phyloP scores from a whole-genome alignment of 1,140 invertebrate genomes.

The Gonioctena quinquepunctata region DNA sequence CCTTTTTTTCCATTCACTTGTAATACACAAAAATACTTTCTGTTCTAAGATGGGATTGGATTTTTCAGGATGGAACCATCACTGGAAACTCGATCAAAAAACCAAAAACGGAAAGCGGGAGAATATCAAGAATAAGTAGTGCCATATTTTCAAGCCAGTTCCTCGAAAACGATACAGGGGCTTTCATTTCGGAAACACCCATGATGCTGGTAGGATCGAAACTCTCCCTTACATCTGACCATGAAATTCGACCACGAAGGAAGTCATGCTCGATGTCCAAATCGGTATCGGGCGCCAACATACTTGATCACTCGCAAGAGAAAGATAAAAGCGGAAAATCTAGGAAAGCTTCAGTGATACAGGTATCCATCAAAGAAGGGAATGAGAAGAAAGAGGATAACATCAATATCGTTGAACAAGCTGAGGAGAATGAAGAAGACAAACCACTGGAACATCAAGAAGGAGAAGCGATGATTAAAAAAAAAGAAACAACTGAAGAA shows the following conservation, averaged over 20 bases:
- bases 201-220: not conserved
- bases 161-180: not conserved
- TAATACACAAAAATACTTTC: no score
- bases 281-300: not conserved
- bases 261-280: not conserved
- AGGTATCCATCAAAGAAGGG: not conserved
- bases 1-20: no score
- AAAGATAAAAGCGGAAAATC: not conserved
- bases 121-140: not conserved
- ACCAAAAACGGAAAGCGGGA: slow-evolving; percentile 1
- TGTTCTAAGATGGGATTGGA: no score
- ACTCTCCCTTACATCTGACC: not conserved
- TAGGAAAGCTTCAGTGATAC: not conserved
- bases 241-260: not conserved
- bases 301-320: not conserved
- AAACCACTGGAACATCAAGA: slow-evolving; percentile 11
- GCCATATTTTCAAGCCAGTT: not conserved
- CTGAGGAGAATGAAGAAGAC: not conserved
- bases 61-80: not conserved
- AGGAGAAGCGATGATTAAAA: not conserved
- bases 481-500: slow-evolving; percentile 4
- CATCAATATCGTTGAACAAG: no score
- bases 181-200: not conserved
- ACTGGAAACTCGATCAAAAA: not conserved
- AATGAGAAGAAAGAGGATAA: not conserved